phyloP scores from a whole-genome alignment of 2,888 invertebrate genomes.

The Temnothorax rugatulus region DNA sequence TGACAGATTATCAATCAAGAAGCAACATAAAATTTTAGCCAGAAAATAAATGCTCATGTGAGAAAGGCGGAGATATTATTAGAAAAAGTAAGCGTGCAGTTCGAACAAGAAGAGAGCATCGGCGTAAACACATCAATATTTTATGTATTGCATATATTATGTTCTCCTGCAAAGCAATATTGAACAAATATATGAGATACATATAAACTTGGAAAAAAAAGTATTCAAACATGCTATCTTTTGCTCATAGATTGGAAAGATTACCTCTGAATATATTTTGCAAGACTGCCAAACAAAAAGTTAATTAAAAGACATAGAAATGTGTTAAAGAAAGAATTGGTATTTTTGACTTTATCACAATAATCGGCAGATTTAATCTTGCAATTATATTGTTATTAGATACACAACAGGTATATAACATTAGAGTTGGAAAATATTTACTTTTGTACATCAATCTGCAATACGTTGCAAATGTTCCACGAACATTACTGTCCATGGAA shows the following conservation, averaged over 20 bases:
- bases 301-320: constrained; percentile 67
- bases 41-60: constrained; percentile 10
- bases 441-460: neutral
- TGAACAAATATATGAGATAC: constrained; percentile 23
- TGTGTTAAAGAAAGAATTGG: constrained; percentile 57
- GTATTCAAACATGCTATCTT: constrained; percentile 65
- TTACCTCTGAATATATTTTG: constrained; percentile 84
- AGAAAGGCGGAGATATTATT: constrained; percentile 3
- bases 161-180: constrained; percentile 59
- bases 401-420: neutral
- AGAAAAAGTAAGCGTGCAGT: constrained; percentile 60
- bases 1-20: neutral
- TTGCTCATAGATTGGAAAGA: constrained; percentile 72
- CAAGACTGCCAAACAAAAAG: constrained; percentile 82
- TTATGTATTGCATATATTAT: constrained; percentile 21
- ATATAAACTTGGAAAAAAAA: constrained; percentile 52
- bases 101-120: constrained; percentile 13
- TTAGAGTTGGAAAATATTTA: constrained; percentile 26
- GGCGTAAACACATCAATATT: neutral
- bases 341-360: constrained; percentile 2
- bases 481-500: neutral
- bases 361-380: constrained; percentile 29
- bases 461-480: neutral
- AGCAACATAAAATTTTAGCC: constrained; percentile 26
- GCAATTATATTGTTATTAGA: constrained; percentile 13